Percentiles rank a stretch among this genome's conserved stretches.
Conservation (phyloP, 2,797 vertebrate genomes). For the Podargus strigoides region DNA sequence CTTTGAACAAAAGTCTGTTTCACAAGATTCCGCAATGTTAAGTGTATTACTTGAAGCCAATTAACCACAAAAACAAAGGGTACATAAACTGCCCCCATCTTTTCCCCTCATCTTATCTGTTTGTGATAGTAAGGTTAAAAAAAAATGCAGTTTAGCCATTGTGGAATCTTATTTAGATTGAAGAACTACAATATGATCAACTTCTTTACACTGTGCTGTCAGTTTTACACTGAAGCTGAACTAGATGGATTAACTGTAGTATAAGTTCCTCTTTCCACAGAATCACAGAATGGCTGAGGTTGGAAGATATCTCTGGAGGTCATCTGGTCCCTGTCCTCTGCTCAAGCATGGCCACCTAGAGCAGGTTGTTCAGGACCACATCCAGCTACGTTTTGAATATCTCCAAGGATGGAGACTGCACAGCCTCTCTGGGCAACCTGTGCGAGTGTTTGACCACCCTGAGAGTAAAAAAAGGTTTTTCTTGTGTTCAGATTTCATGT, state of each 20-base stretch:
- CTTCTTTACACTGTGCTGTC: not conserved
- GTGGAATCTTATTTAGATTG: not conserved
- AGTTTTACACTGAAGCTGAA: not conserved
- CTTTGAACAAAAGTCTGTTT: not conserved
- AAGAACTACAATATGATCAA: not conserved
- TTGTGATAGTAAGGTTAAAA: not conserved
- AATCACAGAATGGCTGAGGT: not conserved
- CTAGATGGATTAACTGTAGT: not conserved
- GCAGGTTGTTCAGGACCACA: not conserved
- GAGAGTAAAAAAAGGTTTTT: not conserved
- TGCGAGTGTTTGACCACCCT: not conserved
- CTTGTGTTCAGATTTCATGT: not conserved
- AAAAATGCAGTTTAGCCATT: not conserved
- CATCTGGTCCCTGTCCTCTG: not conserved
- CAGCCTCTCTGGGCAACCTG: not conserved
- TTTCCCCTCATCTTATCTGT: not conserved
- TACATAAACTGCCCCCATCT: accelerated
- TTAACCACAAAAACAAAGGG: not conserved
- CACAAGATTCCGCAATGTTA: not conserved
- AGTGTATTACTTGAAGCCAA: not conserved
- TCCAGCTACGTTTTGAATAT: not conserved
- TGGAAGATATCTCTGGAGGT: not conserved
- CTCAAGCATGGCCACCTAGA: not conserved
- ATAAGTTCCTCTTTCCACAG: not conserved
- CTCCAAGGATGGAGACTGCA: not conserved